Evolutionary conservation across 2,113 vertebrate genomes (phyloP), one percentile per base, ranked within the genome.

Genomic region (Girardinichthys multiradiatus): DNA sequence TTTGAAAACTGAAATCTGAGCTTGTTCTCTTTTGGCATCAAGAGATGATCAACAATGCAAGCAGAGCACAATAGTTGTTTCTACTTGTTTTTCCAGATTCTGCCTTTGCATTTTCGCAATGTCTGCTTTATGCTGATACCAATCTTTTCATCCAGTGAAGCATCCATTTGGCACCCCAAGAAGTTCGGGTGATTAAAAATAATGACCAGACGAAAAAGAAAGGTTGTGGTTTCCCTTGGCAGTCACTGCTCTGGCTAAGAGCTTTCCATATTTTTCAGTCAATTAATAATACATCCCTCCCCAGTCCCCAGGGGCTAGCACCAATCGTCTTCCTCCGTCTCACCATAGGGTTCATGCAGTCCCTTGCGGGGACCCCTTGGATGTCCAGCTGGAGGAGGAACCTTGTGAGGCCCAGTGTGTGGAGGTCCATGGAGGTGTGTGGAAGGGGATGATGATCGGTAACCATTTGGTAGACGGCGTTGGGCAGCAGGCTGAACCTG

Each of bases 301-400:
- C 91, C 82, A 30, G 14, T 82, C 88, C 89, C 91, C 91, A 80
- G 88, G 90, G 93, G 94, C 95, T 97, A 98, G 96, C 96, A 97
- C 95, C 96, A 97, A 92, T 97, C 96, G 68, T 97, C 96, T 65
- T 96, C 96, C 83, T 96, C 95, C 51, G 94, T 96, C 87, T 97
- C 95, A 74, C 94, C 96, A 91, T 95, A 96, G 91, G 95, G 95
- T 93, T 97, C 96, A 77, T 96, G 96, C 90, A 94, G 92, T 83
- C 95, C 95, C 90, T 94, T 96, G 75, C 95, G 94, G 74, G 91
- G 95, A 90, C 91, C 94, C 77, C 92, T 84, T 24, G 91, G 90
- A 70, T 93, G 94, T 58, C 83, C 89, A 17, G 80, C 85, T 29
- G 91, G 88, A 70, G 90, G 91, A 19, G 92, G 92, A 35, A 93